phyloP scores from a whole-genome alignment of 2,888 invertebrate genomes.

The Epinotia nisella region DNA sequence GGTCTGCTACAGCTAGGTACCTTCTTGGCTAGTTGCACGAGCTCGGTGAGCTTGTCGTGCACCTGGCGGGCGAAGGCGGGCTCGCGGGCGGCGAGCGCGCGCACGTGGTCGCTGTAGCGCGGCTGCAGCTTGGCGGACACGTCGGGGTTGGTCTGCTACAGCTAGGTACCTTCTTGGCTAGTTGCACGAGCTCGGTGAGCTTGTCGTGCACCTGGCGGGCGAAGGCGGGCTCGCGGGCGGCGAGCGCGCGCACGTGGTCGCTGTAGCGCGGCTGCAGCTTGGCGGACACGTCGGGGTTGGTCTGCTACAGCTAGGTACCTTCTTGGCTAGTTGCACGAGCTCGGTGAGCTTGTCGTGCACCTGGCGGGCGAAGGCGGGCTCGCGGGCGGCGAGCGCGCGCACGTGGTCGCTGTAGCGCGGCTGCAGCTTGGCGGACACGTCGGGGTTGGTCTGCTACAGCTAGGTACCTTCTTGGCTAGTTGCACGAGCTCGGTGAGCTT shows the following conservation, averaged over 20 bases:
- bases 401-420: too few relatives aligned
- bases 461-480: background rate
- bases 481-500: slow-evolving; percentile 4
- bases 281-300: background rate
- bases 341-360: slow-evolving; percentile 5
- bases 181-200: slow-evolving; percentile 6
- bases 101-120: too few relatives aligned
- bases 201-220: slow-evolving; percentile 2
- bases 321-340: slow-evolving; percentile 4
- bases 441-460: too few relatives aligned
- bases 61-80: too few relatives aligned
- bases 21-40: too few relatives aligned
- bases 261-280: slow-evolving; percentile 19
- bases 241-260: slow-evolving; percentile 11
- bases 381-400: slow-evolving; percentile 79
- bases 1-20: too few relatives aligned
- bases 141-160: too few relatives aligned
- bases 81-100: too few relatives aligned
- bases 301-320: too few relatives aligned
- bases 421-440: slow-evolving; percentile 83
- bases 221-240: background rate
- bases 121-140: background rate
- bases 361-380: slow-evolving; percentile 2
- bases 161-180: too few relatives aligned
- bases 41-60: too few relatives aligned